These are phyloP conservation scores for Antheraea pernyi DNA, from an alignment of 1,140 invertebrate genomes.

Conservation along the genomic window DNA sequence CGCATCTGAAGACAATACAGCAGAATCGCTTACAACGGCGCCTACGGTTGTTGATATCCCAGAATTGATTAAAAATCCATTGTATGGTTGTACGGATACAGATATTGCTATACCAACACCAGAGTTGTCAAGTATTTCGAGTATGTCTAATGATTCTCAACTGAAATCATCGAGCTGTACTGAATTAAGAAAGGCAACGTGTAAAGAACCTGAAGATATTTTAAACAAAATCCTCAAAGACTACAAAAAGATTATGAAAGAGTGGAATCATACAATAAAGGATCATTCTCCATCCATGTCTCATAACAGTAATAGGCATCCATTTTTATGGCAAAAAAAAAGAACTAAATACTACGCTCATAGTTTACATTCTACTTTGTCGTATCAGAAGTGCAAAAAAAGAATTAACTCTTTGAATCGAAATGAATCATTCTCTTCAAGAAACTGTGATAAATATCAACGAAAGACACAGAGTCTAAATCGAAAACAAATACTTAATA, in stretches of 20 bases:
- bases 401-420: conserved; percentile 29
- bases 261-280: conserved; percentile 71
- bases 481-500: conserved; percentile 44
- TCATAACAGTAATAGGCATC: conserved; percentile 44
- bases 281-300: conserved; percentile 65
- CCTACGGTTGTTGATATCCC: conserved; percentile 58
- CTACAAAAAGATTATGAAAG: conserved; percentile 75
- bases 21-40: conserved; percentile 51
- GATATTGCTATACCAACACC: conserved; percentile 53
- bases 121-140: conserved; percentile 46
- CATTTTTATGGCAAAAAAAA: conserved; percentile 46
- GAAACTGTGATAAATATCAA: conserved; percentile 28
- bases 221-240: conserved; percentile 58
- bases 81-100: conserved; percentile 58
- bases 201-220: conserved; percentile 46
- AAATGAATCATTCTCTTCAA: conserved; percentile 40
- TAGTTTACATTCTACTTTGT: conserved; percentile 64
- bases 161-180: conserved; percentile 65
- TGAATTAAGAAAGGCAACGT: conserved; percentile 64
- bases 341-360: conserved; percentile 58
- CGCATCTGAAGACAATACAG: conserved; percentile 55
- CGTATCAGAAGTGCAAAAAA: conserved; percentile 42
- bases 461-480: conserved; percentile 46
- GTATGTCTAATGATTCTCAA: conserved; percentile 58
- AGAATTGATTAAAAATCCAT: conserved; percentile 62